Evolutionary conservation across 2,888 invertebrate species (phyloP), one percentile per base, ranked within the genome.

Genomic region (Chelonus formosanus): DNA sequence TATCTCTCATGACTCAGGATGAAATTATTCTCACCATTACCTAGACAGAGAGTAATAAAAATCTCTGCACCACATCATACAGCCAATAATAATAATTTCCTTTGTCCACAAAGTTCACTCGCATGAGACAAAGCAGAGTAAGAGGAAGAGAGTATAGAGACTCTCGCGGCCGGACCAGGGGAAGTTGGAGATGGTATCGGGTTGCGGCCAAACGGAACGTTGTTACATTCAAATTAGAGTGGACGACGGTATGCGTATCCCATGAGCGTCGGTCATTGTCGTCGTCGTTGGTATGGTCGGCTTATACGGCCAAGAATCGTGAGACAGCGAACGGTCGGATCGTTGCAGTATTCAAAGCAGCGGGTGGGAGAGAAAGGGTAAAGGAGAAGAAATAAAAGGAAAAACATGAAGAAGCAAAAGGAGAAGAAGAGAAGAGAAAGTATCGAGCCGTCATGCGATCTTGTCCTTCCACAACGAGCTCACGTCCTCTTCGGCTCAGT

Each of bases 181-280:
- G 34, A 63, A 72, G 72, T 67, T 70, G 64, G 67, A 83, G 83
- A 84, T 84, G 77, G 76, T 84, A 84, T 84, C 84, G 77, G 76
- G 78, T 80, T 76, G 81, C 79, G 80, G 75, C 78, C 78, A 76
- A 83, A 83, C 80, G 80, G 78, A 82, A 83, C 83, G 83, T 83
- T 84, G 83, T 84, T 84, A 83, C 83, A 84, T 84, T 84, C 83
- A 83, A 83, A 83, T 83, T 83, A 83, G 83, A 83, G 82, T 82
- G 81, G 79, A 80, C 77, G 82, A 80, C 80, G 80, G 80, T 80
- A 78, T 78, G 80, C 79, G 78, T 78, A 75, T 63, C 65, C 63
- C 71, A 70, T 69, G 70, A 68, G 75, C 77, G 74, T 75, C 75
- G 77, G 47, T 52, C 55, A 48, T 64, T 64, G 50, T 47, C 61